Conservation (phyloP, 1,140 invertebrate genomes). For the Brachionus sp. region DNA sequence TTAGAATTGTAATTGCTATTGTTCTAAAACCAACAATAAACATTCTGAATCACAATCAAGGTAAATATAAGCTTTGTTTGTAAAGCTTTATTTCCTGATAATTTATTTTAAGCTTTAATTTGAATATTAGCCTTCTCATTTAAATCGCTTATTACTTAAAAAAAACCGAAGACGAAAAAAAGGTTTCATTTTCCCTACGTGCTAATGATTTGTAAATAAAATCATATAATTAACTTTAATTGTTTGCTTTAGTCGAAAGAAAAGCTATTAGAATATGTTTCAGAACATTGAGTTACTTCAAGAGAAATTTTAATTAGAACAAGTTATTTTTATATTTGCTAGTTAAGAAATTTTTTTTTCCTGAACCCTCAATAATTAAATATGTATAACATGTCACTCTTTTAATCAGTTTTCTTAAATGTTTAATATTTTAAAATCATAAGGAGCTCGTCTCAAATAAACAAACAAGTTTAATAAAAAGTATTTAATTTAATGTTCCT, state of each 20-base stretch:
- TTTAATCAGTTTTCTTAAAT: too few relatives aligned
- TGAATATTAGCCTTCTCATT: neutral
- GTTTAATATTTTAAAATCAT: too few relatives aligned
- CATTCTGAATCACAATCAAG: neutral
- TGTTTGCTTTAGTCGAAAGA: neutral
- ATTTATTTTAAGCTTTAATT: neutral
- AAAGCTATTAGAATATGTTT: neutral
- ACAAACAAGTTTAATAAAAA: too few relatives aligned
- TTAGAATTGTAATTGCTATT: slow-evolving; percentile 2
- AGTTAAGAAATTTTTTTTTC: too few relatives aligned
- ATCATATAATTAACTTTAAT: neutral
- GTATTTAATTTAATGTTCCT: too few relatives aligned
- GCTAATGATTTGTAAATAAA: slow-evolving; percentile 35
- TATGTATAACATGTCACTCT: too few relatives aligned
- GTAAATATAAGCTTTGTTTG: neutral
- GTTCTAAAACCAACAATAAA: neutral
- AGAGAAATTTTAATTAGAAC: too few relatives aligned
- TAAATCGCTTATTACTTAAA: neutral
- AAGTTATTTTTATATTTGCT: too few relatives aligned
- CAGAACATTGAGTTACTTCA: too few relatives aligned
- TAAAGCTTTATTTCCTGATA: neutral
- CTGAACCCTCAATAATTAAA: too few relatives aligned
- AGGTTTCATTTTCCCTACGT: neutral
- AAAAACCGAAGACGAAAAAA: neutral
- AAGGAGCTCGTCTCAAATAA: too few relatives aligned